A percentile compares a stretch with the other conserved stretches of the same genome.
phyloP scores from a whole-genome alignment of 1,140 invertebrate species.

The Druon quercuslanigerum region DNA sequence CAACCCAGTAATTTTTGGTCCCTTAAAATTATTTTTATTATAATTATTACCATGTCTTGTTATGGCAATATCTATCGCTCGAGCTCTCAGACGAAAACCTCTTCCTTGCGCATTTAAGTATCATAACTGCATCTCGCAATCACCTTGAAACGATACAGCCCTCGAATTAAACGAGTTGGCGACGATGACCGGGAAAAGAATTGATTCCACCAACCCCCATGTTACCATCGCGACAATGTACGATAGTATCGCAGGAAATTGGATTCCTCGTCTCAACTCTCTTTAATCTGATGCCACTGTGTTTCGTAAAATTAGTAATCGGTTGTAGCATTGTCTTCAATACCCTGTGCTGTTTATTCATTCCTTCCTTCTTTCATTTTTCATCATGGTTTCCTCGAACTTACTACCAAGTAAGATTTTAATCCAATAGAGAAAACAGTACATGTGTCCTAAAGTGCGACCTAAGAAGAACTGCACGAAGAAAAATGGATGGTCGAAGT shows the following conservation, averaged over 20 bases:
- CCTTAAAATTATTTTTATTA: too few species aligned
- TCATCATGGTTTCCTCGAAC: background rate
- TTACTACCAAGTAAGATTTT: too few species aligned
- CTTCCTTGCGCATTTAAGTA: background rate
- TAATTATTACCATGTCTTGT: background rate
- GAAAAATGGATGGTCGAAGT: too few species aligned
- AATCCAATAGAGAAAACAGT: too few species aligned
- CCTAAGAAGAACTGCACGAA: too few species aligned
- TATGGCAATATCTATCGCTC: background rate
- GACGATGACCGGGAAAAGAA: slow-evolving; percentile 2
- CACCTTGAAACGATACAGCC: background rate
- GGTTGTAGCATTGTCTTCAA: slow-evolving; percentile 41
- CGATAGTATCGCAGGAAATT: slow-evolving; percentile 50
- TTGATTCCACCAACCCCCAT: slow-evolving; percentile 12
- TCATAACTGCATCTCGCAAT: background rate
- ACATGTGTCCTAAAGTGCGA: too few species aligned
- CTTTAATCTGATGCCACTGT: slow-evolving; percentile 41
- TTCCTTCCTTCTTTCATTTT: slow-evolving; percentile 38
- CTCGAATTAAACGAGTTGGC: slow-evolving; percentile 30
- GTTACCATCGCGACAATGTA: slow-evolving; percentile 38
- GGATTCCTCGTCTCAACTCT: slow-evolving; percentile 51
- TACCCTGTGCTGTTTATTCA: slow-evolving; percentile 33
- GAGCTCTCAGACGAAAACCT: background rate
- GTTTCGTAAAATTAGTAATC: slow-evolving; percentile 50
- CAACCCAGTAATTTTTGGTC: too few species aligned